Percentiles rank a stretch among this genome's conserved stretches.
Conservation (phyloP, 2,888 invertebrate species). For the Monochamus alternatus region DNA sequence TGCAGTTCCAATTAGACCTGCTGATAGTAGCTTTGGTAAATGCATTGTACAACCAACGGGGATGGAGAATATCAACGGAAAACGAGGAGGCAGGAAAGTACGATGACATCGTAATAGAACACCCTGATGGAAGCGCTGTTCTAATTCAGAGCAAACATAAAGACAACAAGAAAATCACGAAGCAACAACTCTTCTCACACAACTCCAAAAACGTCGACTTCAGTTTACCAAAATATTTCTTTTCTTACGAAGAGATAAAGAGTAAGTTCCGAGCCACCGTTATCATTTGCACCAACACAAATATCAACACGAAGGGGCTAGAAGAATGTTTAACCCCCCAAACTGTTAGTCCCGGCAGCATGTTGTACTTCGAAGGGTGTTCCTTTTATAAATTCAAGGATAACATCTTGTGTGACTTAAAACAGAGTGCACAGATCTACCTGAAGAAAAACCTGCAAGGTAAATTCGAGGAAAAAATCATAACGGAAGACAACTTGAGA, state of each 20-base stretch:
- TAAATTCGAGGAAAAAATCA: not conserved
- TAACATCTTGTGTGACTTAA: not conserved
- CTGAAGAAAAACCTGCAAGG: not conserved
- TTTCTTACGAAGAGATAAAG: constrained; percentile 6
- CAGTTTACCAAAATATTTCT: constrained; percentile 16
- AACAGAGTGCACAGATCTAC: not conserved
- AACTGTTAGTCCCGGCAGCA: not conserved
- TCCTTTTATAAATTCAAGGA: not conserved
- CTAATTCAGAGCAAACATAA: constrained; percentile 7
- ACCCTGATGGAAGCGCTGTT: not conserved
- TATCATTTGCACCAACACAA: constrained; percentile 17
- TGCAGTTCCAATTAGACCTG: constrained; percentile 3
- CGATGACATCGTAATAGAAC: constrained; percentile 10
- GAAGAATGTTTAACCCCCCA: not conserved
- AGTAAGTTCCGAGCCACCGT: not conserved
- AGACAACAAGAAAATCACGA: constrained; percentile 2
- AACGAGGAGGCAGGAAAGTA: constrained; percentile 7
- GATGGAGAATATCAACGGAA: constrained; percentile 9
- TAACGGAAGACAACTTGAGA: not conserved
- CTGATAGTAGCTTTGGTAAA: not conserved
- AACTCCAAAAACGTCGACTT: constrained; percentile 11
- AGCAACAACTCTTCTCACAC: not conserved
- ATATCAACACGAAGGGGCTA: not conserved
- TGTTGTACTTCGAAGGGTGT: not conserved
- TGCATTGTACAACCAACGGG: not conserved